Percentiles rank a stretch among this genome's conserved stretches.
phyloP scores from a whole-genome alignment of 2,113 vertebrate genomes.

The Petaurus breviceps region DNA sequence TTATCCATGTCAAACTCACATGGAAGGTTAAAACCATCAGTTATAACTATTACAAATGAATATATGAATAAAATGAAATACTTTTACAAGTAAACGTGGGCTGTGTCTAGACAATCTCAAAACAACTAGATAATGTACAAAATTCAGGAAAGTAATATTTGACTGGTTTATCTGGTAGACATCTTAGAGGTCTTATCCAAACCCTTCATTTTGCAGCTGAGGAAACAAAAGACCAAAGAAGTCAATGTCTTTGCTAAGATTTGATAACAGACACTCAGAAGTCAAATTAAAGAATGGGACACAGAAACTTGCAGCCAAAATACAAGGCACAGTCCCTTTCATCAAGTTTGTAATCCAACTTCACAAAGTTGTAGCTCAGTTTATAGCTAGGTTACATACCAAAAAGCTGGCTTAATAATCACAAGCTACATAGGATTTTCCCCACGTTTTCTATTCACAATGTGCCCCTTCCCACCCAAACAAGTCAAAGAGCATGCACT shows the following conservation, averaged over 20 bases:
- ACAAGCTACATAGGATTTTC: background rate
- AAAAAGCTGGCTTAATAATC: background rate
- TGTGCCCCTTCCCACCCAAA: background rate
- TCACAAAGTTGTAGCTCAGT: background rate
- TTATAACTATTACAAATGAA: background rate
- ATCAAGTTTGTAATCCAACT: background rate
- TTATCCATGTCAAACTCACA: background rate
- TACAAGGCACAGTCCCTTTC: background rate
- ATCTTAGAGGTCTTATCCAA: background rate
- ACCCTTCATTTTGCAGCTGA: background rate
- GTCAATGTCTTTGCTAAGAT: background rate
- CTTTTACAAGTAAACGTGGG: background rate
- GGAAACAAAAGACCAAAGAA: background rate
- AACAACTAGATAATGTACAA: background rate
- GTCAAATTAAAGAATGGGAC: background rate
- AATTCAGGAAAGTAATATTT: background rate
- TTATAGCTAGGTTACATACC: background rate
- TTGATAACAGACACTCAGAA: background rate
- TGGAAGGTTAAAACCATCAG: background rate
- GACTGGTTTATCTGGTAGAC: background rate
- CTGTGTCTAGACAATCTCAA: background rate
- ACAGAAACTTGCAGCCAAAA: background rate
- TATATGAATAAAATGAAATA: background rate
- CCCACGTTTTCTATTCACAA: background rate
- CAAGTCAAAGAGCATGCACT: background rate